Evolutionary conservation across 2,888 invertebrate species (phyloP).

Genomic region (Criorhina ranunculi): DNA sequence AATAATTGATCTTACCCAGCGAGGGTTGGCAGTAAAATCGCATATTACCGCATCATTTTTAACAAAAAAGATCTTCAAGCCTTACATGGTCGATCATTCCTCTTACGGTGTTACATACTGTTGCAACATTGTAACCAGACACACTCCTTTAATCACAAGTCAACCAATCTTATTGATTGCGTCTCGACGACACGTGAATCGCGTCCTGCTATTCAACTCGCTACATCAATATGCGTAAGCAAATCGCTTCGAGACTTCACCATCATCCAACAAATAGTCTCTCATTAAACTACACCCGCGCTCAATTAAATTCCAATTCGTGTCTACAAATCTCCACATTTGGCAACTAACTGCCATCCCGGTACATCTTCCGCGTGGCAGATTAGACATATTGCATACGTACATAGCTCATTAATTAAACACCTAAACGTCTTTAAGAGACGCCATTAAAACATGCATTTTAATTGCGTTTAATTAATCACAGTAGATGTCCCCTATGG

Average conservation of each 20-base stretch:
- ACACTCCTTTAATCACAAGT: background rate
- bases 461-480: slow-evolving; percentile 75
- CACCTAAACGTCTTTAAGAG: slow-evolving; percentile 70
- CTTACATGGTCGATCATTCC: no score
- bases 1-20: no score
- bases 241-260: slow-evolving; percentile 22
- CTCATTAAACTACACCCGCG: slow-evolving; percentile 70
- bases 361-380: slow-evolving; percentile 68
- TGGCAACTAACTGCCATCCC: slow-evolving; percentile 49
- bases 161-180: slow-evolving; percentile 32
- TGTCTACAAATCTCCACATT: slow-evolving; percentile 66
- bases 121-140: background rate
- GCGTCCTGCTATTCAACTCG: slow-evolving; percentile 2
- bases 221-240: slow-evolving; percentile 30
- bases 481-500: no score
- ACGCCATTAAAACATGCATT: slow-evolving; percentile 72
- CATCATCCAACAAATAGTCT: slow-evolving; percentile 33
- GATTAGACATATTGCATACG: slow-evolving; percentile 47
- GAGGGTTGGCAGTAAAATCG: no score
- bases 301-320: slow-evolving; percentile 69
- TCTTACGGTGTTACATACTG: no score
- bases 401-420: slow-evolving; percentile 69
- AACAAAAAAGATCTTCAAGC: no score
- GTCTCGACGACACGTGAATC: slow-evolving; percentile 16
- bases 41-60: no score